Evolutionary conservation across 2,888 invertebrate genomes (phyloP).

Genomic region (Tipula vernalis): DNA sequence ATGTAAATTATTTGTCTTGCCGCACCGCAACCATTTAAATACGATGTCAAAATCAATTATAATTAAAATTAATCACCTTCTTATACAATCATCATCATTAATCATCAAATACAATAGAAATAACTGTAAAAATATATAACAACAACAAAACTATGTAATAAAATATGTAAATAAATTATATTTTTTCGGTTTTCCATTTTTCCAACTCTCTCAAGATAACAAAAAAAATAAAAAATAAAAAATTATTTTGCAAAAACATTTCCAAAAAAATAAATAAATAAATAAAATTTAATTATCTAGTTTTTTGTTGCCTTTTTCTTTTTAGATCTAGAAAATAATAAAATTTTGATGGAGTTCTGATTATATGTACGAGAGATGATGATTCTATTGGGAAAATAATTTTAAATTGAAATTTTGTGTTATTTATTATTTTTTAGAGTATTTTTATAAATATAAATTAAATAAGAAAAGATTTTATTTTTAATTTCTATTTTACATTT

Average conservation of each 20-base stretch:
- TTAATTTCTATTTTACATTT: not conserved
- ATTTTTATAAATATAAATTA: not conserved
- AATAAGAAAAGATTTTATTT: not conserved
- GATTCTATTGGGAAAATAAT: not conserved
- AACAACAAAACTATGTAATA: not conserved
- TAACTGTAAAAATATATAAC: not conserved
- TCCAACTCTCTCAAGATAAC: not conserved
- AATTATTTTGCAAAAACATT: not conserved
- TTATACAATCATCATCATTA: conserved; percentile 4
- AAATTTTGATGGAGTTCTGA: not conserved
- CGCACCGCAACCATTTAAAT: not conserved
- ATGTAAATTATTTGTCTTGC: not conserved
- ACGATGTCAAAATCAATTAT: not conserved
- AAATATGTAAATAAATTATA: not conserved
- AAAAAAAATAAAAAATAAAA: not conserved
- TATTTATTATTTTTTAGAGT: not conserved
- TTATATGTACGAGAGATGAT: not conserved
- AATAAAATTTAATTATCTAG: not conserved
- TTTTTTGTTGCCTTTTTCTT: not conserved
- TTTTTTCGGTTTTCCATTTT: not conserved
- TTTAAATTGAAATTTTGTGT: not conserved
- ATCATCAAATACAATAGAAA: not conserved
- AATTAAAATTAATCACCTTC: not conserved
- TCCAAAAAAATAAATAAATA: not conserved
- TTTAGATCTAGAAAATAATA: not conserved